Percentiles rank a stretch among this genome's conserved stretches.
phyloP scores from a whole-genome alignment of 2,113 vertebrate genomes.

The Eidolon helvum region DNA sequence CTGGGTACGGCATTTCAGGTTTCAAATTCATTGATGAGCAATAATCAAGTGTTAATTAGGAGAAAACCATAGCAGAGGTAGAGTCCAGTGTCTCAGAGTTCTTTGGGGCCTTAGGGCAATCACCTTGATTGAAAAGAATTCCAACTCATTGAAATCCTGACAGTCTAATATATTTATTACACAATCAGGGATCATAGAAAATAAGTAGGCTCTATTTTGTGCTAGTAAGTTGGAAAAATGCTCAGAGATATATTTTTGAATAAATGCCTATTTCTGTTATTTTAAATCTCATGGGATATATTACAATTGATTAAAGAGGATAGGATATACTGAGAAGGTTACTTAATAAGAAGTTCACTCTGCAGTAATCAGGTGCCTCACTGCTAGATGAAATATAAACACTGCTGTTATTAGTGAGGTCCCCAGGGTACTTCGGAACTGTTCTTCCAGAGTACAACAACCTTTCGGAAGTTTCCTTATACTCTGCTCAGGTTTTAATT shows the following conservation, averaged over 20 bases:
- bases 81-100: background rate
- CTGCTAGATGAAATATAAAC: background rate
- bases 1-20: background rate
- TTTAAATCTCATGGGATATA: background rate
- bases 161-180: background rate
- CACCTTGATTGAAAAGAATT: constrained; percentile 35
- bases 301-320: background rate
- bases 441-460: background rate
- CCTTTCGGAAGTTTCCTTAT: constrained; percentile 41
- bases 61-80: background rate
- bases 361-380: background rate
- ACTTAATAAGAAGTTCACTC: constrained; percentile 25
- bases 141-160: background rate
- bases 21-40: background rate
- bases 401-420: constrained; percentile 34
- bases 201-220: background rate
- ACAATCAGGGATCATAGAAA: background rate
- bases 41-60: background rate
- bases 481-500: constrained; percentile 44
- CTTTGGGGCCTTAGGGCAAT: background rate
- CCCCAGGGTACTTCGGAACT: background rate
- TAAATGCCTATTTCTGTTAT: background rate
- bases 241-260: background rate
- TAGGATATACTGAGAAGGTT: constrained; percentile 4
- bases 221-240: background rate